A percentile compares a stretch with the other conserved stretches of the same genome.
Evolutionary conservation across 2,113 vertebrate species (phyloP).

Genomic region (Emydocephalus ijimae): DNA sequence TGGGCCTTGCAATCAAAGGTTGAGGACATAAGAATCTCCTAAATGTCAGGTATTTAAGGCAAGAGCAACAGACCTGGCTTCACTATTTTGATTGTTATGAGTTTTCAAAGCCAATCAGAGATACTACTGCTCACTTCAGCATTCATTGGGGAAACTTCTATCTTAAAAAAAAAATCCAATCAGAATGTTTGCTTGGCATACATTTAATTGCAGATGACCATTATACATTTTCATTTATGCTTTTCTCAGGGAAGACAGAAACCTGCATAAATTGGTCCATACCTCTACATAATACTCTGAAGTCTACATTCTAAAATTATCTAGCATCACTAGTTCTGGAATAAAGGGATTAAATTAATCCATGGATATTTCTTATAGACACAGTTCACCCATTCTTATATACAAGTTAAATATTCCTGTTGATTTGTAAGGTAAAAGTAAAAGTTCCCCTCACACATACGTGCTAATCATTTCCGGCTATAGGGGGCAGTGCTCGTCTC

Average conservation of each 20-base stretch:
- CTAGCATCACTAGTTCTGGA: background rate
- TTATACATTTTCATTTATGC: background rate
- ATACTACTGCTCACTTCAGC: background rate
- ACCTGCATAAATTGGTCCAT: background rate
- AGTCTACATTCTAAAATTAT: background rate
- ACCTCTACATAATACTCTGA: background rate
- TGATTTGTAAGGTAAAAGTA: background rate
- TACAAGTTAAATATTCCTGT: background rate
- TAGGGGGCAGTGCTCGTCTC: no score
- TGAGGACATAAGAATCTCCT: background rate
- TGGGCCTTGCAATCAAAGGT: background rate
- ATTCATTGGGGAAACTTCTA: background rate
- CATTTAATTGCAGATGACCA: background rate
- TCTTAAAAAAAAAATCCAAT: background rate
- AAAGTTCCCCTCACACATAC: no score
- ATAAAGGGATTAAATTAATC: background rate
- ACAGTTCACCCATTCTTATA: background rate
- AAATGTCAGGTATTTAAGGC: background rate
- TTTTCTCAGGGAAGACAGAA: background rate
- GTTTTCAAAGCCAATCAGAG: background rate
- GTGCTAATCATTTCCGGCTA: no score
- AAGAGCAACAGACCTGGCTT: background rate
- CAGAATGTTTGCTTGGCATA: background rate
- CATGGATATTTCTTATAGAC: background rate
- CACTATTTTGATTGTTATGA: background rate